These are phyloP conservation scores for Entomobrya proxima DNA, from an alignment of 2,888 invertebrate species.

Conservation along the genomic window DNA sequence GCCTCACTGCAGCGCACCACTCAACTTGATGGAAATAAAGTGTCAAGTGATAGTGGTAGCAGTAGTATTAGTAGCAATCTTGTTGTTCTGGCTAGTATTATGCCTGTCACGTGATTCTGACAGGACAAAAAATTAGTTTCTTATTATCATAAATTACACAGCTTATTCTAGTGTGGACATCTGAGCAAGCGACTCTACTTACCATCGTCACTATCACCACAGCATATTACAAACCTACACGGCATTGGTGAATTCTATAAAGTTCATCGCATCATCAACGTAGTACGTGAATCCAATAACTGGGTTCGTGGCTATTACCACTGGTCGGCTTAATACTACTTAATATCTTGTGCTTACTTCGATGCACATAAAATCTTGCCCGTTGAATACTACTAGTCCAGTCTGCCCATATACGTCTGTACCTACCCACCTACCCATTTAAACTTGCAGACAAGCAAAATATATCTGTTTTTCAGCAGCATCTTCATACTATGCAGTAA, in stretches of 20 bases:
- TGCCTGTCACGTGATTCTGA: conserved; percentile 43
- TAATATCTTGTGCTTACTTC: not conserved
- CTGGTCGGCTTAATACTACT: no score
- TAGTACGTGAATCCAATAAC: conserved; percentile 5
- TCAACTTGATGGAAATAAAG: conserved; percentile 1
- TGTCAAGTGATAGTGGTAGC: conserved; percentile 38
- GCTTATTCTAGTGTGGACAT: conserved; percentile 16
- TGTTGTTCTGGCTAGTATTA: not conserved
- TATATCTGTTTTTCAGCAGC: not conserved
- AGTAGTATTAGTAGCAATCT: conserved; percentile 6
- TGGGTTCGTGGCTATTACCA: not conserved
- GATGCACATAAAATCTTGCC: not conserved
- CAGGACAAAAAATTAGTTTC: conserved; percentile 42
- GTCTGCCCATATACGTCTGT: not conserved
- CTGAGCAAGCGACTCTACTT: conserved; percentile 7
- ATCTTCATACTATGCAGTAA: no score
- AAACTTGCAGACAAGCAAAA: not conserved
- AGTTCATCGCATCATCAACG: not conserved
- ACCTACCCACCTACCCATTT: no score
- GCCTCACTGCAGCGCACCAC: not conserved
- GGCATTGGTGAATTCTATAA: not conserved
- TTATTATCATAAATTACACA: conserved; percentile 36
- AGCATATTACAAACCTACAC: no score
- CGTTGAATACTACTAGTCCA: not conserved
- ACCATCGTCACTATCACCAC: not conserved